phyloP scores from a whole-genome alignment of 2,113 vertebrate genomes.

The Bucco capensis region DNA sequence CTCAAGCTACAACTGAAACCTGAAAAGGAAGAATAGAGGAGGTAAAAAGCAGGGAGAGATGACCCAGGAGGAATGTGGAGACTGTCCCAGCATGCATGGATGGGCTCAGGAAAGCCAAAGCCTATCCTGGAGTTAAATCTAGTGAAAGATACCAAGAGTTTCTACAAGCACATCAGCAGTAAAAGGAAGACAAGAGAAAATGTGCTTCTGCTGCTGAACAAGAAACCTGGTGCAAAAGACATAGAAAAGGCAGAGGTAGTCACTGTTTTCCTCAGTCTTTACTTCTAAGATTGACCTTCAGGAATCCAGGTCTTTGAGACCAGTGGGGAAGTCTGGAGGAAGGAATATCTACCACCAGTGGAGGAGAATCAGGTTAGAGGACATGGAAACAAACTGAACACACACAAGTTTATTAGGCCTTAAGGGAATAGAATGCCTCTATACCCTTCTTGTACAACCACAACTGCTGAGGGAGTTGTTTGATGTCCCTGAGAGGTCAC shows the following conservation, averaged over 20 bases:
- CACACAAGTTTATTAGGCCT: background rate
- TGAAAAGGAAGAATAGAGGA: background rate
- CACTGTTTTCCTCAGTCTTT: background rate
- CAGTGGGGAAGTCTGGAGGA: background rate
- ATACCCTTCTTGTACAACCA: too few species aligned
- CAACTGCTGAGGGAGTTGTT: background rate
- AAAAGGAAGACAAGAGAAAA: background rate
- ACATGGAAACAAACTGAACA: background rate
- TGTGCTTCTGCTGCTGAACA: background rate
- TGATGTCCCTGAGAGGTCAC: background rate
- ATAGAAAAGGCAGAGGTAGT: background rate
- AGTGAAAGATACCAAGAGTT: background rate
- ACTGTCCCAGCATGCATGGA: background rate
- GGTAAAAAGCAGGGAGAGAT: background rate
- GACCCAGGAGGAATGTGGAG: background rate
- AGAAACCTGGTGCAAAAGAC: background rate
- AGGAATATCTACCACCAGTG: background rate
- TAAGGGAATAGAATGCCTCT: too few species aligned
- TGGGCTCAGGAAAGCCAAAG: background rate
- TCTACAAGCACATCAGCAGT: background rate
- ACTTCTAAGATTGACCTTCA: background rate
- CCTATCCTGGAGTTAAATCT: background rate
- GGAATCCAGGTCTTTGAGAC: background rate
- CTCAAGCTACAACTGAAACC: background rate
- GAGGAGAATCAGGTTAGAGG: background rate